Evolutionary conservation across 92 coral and sea anemone genomes (phyloP).

Genomic region (Virgularia gustaviana): DNA sequence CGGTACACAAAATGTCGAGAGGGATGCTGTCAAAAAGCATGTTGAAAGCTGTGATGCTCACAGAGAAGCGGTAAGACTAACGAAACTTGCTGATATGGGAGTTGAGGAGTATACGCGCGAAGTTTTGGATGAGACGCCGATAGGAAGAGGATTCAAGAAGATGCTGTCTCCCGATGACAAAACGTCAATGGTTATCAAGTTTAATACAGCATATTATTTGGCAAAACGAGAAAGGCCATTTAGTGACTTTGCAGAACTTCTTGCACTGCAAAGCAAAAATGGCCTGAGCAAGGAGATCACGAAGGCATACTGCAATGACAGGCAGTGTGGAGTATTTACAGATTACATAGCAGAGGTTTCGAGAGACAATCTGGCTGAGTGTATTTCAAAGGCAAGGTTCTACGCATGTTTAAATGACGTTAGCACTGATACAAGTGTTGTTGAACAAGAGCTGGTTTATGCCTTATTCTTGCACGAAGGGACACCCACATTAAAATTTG

Average conservation of each 20-base stretch:
- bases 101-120: background rate
- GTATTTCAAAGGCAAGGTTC: background rate
- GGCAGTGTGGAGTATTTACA: background rate
- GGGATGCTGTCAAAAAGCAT: constrained; percentile 4
- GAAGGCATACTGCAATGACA: background rate
- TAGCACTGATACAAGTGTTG: constrained; percentile 4
- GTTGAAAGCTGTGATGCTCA: constrained; percentile 16
- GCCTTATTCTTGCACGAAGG: background rate
- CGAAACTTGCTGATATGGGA: constrained; percentile 9
- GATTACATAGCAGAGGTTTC: background rate
- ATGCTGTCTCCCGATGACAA: constrained; percentile 9
- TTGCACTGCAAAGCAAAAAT: constrained; percentile 11
- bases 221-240: constrained; percentile 24
- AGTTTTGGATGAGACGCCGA: constrained; percentile 1
- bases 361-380: background rate
- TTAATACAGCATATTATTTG: constrained; percentile 30
- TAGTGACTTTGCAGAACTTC: constrained; percentile 18
- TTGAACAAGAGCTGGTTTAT: constrained; percentile 12
- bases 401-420: background rate
- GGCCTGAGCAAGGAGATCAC: background rate
- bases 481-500: background rate
- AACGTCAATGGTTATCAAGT: constrained; percentile 2
- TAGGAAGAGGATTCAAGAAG: constrained; percentile 6
- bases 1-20: constrained; percentile 12
- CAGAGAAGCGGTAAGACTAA: constrained; percentile 7